A percentile compares a stretch with the other conserved stretches of the same genome.
These are phyloP conservation scores for Fregetta grallaria DNA, from an alignment of 2,113 vertebrate genomes.

Conservation along the genomic window DNA sequence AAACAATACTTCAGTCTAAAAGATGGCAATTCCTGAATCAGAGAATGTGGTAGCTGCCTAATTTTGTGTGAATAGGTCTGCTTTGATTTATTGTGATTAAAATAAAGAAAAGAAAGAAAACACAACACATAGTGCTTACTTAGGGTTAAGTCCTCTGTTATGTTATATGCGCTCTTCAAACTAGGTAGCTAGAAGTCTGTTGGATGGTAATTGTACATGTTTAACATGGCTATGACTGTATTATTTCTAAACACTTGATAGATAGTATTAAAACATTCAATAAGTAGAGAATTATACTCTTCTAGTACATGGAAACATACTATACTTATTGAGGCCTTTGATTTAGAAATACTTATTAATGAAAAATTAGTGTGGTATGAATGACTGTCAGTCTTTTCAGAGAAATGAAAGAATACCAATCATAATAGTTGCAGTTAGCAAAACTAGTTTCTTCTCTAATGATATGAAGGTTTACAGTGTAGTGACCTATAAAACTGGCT, in stretches of 20 bases:
- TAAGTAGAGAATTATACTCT: not conserved
- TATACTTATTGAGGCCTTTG: not conserved
- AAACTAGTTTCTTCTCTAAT: slow-evolving; percentile 40
- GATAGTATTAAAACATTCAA: not conserved
- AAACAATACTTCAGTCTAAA: not conserved
- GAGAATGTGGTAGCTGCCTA: not conserved
- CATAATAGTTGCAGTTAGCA: not conserved
- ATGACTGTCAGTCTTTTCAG: slow-evolving; percentile 1
- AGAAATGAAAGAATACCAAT: not conserved
- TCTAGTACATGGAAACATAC: not conserved
- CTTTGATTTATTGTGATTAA: not conserved
- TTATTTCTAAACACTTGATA: not conserved
- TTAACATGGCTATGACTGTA: not conserved
- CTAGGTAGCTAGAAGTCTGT: not conserved
- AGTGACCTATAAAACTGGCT: slow-evolving; percentile 64
- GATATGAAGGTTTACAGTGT: slow-evolving; percentile 53
- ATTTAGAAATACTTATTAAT: not conserved
- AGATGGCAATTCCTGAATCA: not conserved
- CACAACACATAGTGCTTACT: not conserved
- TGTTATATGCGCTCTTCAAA: not conserved
- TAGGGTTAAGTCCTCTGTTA: not conserved
- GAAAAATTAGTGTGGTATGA: not conserved
- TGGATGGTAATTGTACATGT: not conserved
- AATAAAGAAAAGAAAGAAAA: not conserved
- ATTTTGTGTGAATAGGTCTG: not conserved